Evolutionary conservation across 2,797 vertebrate species (phyloP), one percentile per base, ranked within the genome.

Genomic region (Protonibea diacanthus): DNA sequence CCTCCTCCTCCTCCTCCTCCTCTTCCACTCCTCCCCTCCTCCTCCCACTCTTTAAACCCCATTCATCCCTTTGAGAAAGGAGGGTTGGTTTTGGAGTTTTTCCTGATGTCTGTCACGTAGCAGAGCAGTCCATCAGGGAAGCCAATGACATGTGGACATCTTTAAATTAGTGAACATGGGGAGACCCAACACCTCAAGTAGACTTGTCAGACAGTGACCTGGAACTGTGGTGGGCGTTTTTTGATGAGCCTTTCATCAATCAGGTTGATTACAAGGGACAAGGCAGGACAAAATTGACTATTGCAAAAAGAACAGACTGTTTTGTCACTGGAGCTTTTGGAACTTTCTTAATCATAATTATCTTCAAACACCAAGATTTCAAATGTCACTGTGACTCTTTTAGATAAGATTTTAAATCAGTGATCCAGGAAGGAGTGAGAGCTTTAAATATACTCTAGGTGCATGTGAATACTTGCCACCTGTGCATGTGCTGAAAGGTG

Each of bases 121-220:
- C 83, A 87, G 84, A 86, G 88, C 91, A 84, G 86, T 96, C 91
- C 89, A 95, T 96, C 95, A 95, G 65, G 33, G 62, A 33, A 85
- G 75, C 82, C 83, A 72, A 42, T 92, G 94, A 93, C 94, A 90
- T 44, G 58, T 11, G 47, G 85, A 88, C 84, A 80, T 88, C 90
- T 92, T 94, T 91, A 91, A 92, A 92, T 93, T 91, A 85, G 81
- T 91, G 85, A 76, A 85, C 76, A 89, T 66, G 82, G 84, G 87
- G 85, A 84, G 74, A 89, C 86, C 91, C 81, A 69, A 57, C 78
- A 33, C 42, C 77, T 85, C 70, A 63, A 90, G 81, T 86, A 80
- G 79, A 84, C 74, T 76, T 84, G 76, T 85, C 85, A 85, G 85
- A 89, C 85, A 65, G 76, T 83, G 83, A 85, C 86, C 82, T 61